Evolutionary conservation across 2,113 vertebrate genomes (phyloP), one percentile per base, ranked within the genome.

Genomic region (Butorides virescens): DNA sequence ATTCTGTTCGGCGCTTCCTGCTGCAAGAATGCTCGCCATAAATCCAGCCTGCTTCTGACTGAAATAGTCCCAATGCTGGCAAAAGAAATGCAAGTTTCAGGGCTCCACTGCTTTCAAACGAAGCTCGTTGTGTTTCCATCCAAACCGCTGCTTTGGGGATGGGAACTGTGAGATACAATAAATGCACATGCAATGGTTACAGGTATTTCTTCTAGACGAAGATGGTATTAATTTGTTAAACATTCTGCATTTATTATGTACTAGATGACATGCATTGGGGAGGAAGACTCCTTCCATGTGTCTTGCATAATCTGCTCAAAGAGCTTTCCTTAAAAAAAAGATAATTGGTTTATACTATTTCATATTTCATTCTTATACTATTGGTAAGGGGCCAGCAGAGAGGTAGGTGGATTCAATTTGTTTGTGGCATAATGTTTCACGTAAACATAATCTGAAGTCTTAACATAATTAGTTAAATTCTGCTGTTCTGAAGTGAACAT

Each of bases 391-490:
- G 21, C 34, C 13, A 12, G 78, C 32, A 94, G 65, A 80, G 67
- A 79, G 61, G 22, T 42, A 79, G 61, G 22, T 42, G 62, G 50
- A 92, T 93, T 82, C 52, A 23, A 29, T 36, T 80, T 62, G 39
- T 89, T 95, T 71, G 55, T n/a, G 29, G 79, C 72, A 88, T 96
- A 93, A 78, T 9, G 16, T 90, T 95, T 96, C 89, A 90, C 66
- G 47, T 15, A 61, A 88, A 61, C 44, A 55, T 16, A 86, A 65
- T 39, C 63, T 39, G 26, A 80, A 94, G 42, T 26, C 87, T 88
- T 71, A 44, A 70, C 14, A 15, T 52, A 94, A 94, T 91, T 81
- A 78, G 87, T 63, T 86, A 72, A 91, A 90, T 93, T 59, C 91
- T 81, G 59, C 9, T 32, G 21, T 93, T 95, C 88, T 65, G 88